phyloP scores from a whole-genome alignment of 2,113 vertebrate genomes.

The Leptobrachium ailaonicum region DNA sequence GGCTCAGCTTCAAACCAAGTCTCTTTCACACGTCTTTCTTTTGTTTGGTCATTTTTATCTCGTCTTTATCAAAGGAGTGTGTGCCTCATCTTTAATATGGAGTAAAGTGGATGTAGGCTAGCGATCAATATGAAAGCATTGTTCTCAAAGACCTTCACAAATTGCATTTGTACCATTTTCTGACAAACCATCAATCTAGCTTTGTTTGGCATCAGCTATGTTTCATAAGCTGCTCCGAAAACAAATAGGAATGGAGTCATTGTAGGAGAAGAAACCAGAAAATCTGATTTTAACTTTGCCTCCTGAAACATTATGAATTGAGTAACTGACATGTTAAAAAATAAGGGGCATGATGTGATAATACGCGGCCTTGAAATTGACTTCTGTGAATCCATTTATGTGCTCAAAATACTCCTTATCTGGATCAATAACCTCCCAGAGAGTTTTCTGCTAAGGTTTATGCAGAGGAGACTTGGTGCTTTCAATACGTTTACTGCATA shows the following conservation, averaged over 20 bases:
- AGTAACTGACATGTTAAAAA: slow-evolving; percentile 44
- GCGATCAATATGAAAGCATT: slow-evolving; percentile 14
- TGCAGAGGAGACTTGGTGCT: slow-evolving; percentile 19
- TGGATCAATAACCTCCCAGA: slow-evolving; percentile 42
- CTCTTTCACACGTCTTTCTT: background rate
- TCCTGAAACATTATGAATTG: slow-evolving; percentile 48
- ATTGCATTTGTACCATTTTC: background rate
- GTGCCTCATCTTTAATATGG: slow-evolving; percentile 41
- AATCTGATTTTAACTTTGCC: slow-evolving; percentile 48
- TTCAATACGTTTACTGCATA: slow-evolving; percentile 20
- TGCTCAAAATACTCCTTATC: slow-evolving; percentile 32
- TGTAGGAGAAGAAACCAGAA: slow-evolving; percentile 38
- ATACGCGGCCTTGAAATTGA: slow-evolving; percentile 46
- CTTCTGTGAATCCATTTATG: slow-evolving; percentile 43
- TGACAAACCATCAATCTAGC: slow-evolving; percentile 28
- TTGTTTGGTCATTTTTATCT: background rate
- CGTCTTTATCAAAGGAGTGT: background rate
- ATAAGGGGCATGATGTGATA: slow-evolving; percentile 46
- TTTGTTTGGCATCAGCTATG: slow-evolving; percentile 42
- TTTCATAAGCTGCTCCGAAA: slow-evolving; percentile 43
- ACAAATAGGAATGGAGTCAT: slow-evolving; percentile 42
- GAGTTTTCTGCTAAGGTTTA: slow-evolving; percentile 34
- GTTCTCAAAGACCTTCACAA: slow-evolving; percentile 32
- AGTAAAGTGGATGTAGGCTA: slow-evolving; percentile 40
- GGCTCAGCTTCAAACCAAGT: slow-evolving; percentile 40